Conservation (phyloP, 2,888 invertebrate genomes). For the Latheticus oryzae region DNA sequence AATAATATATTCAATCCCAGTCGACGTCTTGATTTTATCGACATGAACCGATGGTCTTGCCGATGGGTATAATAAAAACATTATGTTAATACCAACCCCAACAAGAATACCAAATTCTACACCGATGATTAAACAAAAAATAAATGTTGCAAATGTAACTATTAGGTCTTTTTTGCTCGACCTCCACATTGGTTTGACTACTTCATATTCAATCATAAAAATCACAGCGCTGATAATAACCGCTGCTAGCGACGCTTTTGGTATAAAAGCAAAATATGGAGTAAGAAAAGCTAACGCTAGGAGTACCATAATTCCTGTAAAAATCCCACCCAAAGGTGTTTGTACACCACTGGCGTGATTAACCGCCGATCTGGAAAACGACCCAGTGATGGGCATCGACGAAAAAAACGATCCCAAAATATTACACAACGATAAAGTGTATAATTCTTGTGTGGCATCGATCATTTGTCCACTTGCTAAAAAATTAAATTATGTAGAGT, state of each 20-base stretch:
- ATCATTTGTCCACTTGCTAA: conserved; percentile 81
- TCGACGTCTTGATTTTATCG: conserved; percentile 75
- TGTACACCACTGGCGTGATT: conserved; percentile 95
- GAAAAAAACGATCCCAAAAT: conserved; percentile 88
- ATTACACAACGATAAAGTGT: conserved; percentile 88
- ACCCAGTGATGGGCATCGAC: conserved; percentile 92
- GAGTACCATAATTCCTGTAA: conserved; percentile 82
- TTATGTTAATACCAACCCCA: conserved; percentile 83
- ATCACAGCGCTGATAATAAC: conserved; percentile 96
- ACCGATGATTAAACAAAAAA: conserved; percentile 82
- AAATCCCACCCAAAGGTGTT: conserved; percentile 88
- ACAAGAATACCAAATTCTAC: conserved; percentile 89
- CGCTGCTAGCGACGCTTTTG: conserved; percentile 89
- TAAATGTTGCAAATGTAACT: conserved; percentile 86
- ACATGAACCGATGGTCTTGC: conserved; percentile 82
- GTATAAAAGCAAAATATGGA: conserved; percentile 90
- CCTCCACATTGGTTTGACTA: conserved; percentile 87
- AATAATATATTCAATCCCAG: conserved; percentile 73
- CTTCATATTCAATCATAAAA: conserved; percentile 94
- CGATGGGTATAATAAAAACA: conserved; percentile 83
- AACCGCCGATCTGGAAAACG: conserved; percentile 90
- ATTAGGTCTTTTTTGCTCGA: conserved; percentile 83
- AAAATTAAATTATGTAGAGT: conserved; percentile 43
- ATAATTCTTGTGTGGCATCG: conserved; percentile 90
- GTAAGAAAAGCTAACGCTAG: conserved; percentile 87